Evolutionary conservation across 2,888 invertebrate genomes (phyloP), one percentile per base, ranked within the genome.

Genomic region (Agrilus cyanescens): DNA sequence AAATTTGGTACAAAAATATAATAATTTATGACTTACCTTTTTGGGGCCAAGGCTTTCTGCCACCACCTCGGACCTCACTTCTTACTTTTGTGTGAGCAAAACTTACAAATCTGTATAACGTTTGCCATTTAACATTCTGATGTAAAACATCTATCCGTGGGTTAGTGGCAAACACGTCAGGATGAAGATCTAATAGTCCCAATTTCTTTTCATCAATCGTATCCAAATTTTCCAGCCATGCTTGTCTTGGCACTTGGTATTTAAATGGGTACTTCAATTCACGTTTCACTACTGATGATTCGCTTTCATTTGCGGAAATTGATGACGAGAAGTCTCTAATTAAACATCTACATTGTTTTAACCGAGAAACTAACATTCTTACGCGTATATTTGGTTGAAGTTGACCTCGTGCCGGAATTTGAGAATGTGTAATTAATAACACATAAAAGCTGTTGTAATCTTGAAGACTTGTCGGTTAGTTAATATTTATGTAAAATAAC

Each of bases 41-140:
- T 62, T 98, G 98, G 1, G 89, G 90, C 94, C 95, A 96, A 0
- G 97, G 97, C 57, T 98, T 97, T 18, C 76, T 73, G 0, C 91
- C 91, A 40, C 94, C 90, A 31, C 95, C 95, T 37, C 78, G 70
- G 42, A 87, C 81, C 70, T 98, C 97, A 1, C 86, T 83, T 43
- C 89, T 72, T 0, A 81, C 78, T 62, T 85, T 84, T 2, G 83
- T 75, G 55, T 84, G 74, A 1, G 81, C 82, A 71, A 82, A 90
- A 54, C 83, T 80, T 65, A 96, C 85, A 69, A 71, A 80, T 61
- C 80, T 75, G 63, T 90, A 94, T 50, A 80, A 72, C 49, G 56
- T 69, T 62, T 96, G 95, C 95, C 96, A 96, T 39, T 70, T 66
- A 16, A 90, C 69, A 71, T 97, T 97, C 50, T 79, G 74, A 50